Conservation (phyloP, 2,113 vertebrate genomes). For the Helogale parvula region DNA sequence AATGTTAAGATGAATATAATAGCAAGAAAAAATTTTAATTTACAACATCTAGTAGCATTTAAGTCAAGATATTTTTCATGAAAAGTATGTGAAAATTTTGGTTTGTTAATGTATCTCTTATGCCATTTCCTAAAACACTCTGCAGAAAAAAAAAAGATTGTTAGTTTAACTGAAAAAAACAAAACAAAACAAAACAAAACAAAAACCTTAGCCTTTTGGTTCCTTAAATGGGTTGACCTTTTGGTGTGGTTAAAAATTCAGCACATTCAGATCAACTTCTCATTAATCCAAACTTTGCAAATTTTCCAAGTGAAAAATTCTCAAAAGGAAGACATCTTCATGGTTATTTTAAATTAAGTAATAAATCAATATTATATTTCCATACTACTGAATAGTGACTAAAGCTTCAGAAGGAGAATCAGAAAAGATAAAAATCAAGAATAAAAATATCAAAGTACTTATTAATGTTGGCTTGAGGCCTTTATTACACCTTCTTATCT, state of each 20-base stretch:
- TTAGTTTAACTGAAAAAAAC: not conserved
- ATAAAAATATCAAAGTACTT: not conserved
- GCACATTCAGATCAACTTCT: not conserved
- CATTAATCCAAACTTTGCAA: not conserved
- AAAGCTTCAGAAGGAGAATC: not conserved
- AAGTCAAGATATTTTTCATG: not conserved
- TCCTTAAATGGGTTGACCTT: not conserved
- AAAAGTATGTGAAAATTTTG: not conserved
- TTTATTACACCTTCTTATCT: not conserved
- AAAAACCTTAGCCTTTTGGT: not conserved
- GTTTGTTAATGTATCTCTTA: not conserved
- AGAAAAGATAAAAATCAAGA: not conserved
- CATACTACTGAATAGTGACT: not conserved
- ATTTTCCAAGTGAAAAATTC: conserved; percentile 51
- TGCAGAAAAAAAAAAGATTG: not conserved
- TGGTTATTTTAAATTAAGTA: conserved; percentile 28
- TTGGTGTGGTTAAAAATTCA: conserved; percentile 22
- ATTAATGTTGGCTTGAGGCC: not conserved
- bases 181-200: not conserved
- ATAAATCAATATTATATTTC: not conserved
- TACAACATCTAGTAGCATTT: not conserved
- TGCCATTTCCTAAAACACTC: conserved; percentile 4
- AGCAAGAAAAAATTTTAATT: not conserved
- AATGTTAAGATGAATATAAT: not conserved
- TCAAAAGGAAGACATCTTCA: not conserved